These are phyloP conservation scores for Phymastichus coffea DNA, from an alignment of 1,140 invertebrate species.

Conservation along the genomic window DNA sequence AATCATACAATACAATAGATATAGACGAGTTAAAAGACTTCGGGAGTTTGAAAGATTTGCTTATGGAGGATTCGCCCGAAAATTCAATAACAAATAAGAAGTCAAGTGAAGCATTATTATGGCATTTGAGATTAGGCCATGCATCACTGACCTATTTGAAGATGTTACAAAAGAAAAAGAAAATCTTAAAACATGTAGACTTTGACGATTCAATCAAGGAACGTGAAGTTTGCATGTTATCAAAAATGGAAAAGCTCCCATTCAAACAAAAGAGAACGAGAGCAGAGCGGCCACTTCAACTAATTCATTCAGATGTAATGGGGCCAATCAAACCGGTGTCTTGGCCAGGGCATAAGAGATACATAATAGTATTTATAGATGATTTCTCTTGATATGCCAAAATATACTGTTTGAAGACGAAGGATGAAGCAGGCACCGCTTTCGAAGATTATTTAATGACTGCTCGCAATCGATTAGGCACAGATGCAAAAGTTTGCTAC, in stretches of 20 bases:
- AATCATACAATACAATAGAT: no score
- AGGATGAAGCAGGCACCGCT: constrained; percentile 19
- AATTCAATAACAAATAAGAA: constrained; percentile 9
- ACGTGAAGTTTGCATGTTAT: constrained; percentile 31
- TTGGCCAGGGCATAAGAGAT: constrained; percentile 21
- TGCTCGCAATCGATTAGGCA: constrained; percentile 22
- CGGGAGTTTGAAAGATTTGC: constrained; percentile 21
- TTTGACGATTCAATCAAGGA: constrained; percentile 34
- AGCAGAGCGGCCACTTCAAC: constrained; percentile 23
- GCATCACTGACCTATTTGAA: constrained; percentile 33
- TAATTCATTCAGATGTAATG: constrained; percentile 26
- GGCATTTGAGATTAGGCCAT: constrained; percentile 34
- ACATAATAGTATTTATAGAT: constrained; percentile 21
- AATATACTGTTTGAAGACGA: constrained; percentile 23
- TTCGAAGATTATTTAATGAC: constrained; percentile 19
- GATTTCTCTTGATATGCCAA: constrained; percentile 17
- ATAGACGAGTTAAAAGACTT: constrained; percentile 6
- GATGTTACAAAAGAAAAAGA: constrained; percentile 32
- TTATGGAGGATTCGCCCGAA: constrained; percentile 11
- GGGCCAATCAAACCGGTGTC: constrained; percentile 26
- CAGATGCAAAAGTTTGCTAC: constrained; percentile 29
- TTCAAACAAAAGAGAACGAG: constrained; percentile 11
- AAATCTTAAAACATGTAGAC: constrained; percentile 28
- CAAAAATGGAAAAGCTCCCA: no score
- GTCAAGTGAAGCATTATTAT: constrained; percentile 30